phyloP scores from a whole-genome alignment of 2,888 invertebrate species.

The Elmis aenea region DNA sequence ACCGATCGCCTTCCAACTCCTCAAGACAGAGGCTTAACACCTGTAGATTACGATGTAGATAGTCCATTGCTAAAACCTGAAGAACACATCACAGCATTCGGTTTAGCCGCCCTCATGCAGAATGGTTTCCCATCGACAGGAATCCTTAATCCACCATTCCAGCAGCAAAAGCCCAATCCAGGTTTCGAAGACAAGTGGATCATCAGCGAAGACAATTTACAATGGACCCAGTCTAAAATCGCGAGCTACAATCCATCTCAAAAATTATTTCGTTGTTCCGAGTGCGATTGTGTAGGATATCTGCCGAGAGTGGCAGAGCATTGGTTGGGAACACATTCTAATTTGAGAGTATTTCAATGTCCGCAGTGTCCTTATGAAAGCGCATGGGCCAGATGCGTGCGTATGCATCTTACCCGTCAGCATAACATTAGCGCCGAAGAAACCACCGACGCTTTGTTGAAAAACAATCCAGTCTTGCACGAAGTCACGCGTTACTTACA shows the following conservation, averaged over 20 bases:
- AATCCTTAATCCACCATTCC: constrained; percentile 58
- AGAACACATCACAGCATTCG: constrained; percentile 68
- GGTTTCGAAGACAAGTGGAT: constrained; percentile 55
- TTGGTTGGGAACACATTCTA: constrained; percentile 71
- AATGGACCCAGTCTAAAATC: constrained; percentile 74
- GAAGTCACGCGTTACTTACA: constrained; percentile 69
- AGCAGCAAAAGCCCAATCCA: constrained; percentile 39
- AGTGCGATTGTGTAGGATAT: constrained; percentile 73
- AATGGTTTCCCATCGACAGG: constrained; percentile 65
- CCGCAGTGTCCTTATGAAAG: constrained; percentile 69
- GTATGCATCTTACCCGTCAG: constrained; percentile 67
- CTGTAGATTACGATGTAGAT: constrained; percentile 50
- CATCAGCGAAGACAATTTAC: constrained; percentile 64
- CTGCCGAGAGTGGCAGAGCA: constrained; percentile 70
- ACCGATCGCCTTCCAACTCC: constrained; percentile 37
- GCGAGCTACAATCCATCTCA: constrained; percentile 75
- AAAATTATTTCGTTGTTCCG: constrained; percentile 68
- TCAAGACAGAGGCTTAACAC: constrained; percentile 41
- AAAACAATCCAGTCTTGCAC: constrained; percentile 69
- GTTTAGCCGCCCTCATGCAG: constrained; percentile 72
- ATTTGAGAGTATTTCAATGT: constrained; percentile 59
- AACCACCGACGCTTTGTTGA: constrained; percentile 57
- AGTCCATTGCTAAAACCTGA: constrained; percentile 58
- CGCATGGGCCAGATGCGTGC: constrained; percentile 70
- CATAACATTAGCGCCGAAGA: constrained; percentile 64